A percentile compares a stretch with the other conserved stretches of the same genome.
Conservation (phyloP, 1,140 invertebrate genomes). For the Cheumatopsyche charites region DNA sequence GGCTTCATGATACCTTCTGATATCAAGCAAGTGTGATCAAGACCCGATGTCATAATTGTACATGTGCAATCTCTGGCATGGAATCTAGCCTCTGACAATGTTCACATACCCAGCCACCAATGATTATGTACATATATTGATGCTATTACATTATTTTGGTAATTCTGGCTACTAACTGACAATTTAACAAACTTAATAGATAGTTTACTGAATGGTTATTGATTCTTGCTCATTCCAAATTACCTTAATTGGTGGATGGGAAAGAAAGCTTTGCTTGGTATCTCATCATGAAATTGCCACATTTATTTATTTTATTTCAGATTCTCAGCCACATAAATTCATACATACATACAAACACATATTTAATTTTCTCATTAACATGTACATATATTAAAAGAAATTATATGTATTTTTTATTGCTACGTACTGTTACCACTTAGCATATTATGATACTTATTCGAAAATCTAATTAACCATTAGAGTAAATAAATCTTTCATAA, state of each 20-base stretch:
- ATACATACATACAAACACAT: slow-evolving; percentile 3
- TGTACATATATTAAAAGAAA: too few relatives aligned
- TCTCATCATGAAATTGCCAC: slow-evolving; percentile 54
- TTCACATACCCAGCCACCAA: slow-evolving; percentile 45
- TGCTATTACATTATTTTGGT: slow-evolving; percentile 11
- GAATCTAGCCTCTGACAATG: slow-evolving; percentile 49
- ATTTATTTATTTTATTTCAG: slow-evolving; percentile 23
- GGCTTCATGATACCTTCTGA: slow-evolving; percentile 46
- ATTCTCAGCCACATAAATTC: slow-evolving; percentile 42
- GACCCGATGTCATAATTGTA: slow-evolving; percentile 39
- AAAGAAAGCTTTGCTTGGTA: slow-evolving; percentile 65
- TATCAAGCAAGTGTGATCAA: slow-evolving; percentile 47
- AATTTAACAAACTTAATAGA: slow-evolving; percentile 11
- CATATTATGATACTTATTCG: not conserved
- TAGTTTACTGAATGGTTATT: slow-evolving; percentile 1
- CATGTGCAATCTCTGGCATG: slow-evolving; percentile 42
- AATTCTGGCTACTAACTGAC: slow-evolving; percentile 35
- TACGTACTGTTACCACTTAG: slow-evolving; percentile 1
- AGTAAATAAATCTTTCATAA: not conserved
- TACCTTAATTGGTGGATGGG: slow-evolving; percentile 60
- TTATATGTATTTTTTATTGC: too few relatives aligned
- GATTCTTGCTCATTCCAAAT: slow-evolving; percentile 26
- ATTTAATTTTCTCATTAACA: too few relatives aligned
- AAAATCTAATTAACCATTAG: slow-evolving; percentile 2
- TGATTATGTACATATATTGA: not conserved